Evolutionary conservation across 2,113 vertebrate genomes (phyloP).

Genomic region (Phrynocephalus versicolor): DNA sequence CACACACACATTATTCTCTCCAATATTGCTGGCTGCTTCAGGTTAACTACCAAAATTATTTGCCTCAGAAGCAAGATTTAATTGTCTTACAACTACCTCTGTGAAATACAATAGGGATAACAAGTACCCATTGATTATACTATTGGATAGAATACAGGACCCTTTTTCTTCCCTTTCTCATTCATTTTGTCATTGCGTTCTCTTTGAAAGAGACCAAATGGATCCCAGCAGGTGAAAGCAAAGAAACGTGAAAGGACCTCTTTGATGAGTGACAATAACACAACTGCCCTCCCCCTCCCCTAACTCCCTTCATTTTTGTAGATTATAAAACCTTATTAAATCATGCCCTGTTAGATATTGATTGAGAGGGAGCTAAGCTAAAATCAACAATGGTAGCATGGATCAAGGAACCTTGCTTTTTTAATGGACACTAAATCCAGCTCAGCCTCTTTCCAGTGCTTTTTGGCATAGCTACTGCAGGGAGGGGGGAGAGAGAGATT

Average conservation of each 20-base stretch:
- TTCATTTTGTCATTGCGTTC: conserved; percentile 87
- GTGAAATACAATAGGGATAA: conserved; percentile 86
- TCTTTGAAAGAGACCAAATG: conserved; percentile 96
- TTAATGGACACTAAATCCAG: conserved; percentile 68
- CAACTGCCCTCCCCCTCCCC: conserved; percentile 67
- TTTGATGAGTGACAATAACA: conserved; percentile 89
- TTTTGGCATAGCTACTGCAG: conserved; percentile 4
- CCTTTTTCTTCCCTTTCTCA: conserved; percentile 86
- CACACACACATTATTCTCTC: conserved; percentile 77
- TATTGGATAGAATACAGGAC: conserved; percentile 82
- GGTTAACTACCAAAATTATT: conserved; percentile 84
- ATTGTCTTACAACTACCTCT: conserved; percentile 85
- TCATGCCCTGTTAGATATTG: conserved; percentile 88
- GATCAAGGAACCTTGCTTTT: conserved; percentile 72
- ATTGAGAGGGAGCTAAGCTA: conserved; percentile 89
- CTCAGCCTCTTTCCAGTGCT: conserved; percentile 59
- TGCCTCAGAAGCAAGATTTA: conserved; percentile 82
- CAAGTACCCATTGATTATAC: conserved; percentile 92
- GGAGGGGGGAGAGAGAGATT: no score
- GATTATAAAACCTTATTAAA: conserved; percentile 95
- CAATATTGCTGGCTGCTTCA: conserved; percentile 78
- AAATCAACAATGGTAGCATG: conserved; percentile 88
- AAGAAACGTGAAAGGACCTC: conserved; percentile 90
- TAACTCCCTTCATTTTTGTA: conserved; percentile 74
- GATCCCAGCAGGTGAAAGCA: conserved; percentile 97